These are phyloP conservation scores for Eubucco bourcierii DNA, from an alignment of 2,113 vertebrate genomes.

Conservation along the genomic window DNA sequence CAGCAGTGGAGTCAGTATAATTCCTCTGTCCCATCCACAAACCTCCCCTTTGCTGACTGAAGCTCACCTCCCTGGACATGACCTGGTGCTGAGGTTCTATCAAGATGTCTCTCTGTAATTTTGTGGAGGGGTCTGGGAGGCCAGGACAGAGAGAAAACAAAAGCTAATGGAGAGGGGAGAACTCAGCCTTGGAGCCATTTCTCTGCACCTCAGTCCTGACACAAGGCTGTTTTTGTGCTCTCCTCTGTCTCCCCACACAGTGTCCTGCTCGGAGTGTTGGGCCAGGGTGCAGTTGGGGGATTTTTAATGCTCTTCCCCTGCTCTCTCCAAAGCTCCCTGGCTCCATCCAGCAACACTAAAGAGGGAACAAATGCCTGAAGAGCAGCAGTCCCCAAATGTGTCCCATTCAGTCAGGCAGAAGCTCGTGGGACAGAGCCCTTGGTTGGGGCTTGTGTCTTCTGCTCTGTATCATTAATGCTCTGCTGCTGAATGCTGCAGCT, in stretches of 20 bases:
- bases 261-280: too few species aligned
- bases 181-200: background rate
- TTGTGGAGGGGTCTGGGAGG: background rate
- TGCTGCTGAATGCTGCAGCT: conserved; percentile 66
- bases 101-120: background rate
- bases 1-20: background rate
- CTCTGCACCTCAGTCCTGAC: background rate
- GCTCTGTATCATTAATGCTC: conserved; percentile 69
- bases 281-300: background rate
- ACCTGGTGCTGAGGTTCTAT: background rate
- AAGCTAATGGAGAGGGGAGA: background rate
- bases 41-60: background rate
- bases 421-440: background rate
- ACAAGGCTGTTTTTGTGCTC: background rate
- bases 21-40: background rate
- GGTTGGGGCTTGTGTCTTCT: background rate
- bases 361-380: background rate
- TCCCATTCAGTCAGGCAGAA: conserved; percentile 48
- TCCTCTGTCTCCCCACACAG: background rate
- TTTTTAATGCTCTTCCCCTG: background rate
- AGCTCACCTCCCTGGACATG: background rate
- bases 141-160: background rate
- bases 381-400: conserved; percentile 7
- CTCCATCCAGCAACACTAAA: background rate
- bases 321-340: background rate